A percentile compares a stretch with the other conserved stretches of the same genome.
phyloP scores from a whole-genome alignment of 2,888 invertebrate species.

The Drosophila fungiperda region DNA sequence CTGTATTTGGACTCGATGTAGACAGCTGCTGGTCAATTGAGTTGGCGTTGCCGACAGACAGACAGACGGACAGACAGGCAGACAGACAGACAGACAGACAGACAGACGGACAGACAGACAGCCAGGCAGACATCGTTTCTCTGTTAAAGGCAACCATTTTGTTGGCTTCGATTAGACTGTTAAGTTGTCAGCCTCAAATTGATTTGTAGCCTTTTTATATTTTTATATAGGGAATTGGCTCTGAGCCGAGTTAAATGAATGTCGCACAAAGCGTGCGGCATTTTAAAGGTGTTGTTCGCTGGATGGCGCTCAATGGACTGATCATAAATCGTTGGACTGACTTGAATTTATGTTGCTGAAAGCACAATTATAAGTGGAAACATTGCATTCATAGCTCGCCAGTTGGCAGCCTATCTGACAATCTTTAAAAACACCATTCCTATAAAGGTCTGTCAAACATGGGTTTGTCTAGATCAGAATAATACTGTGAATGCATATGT shows the following conservation, averaged over 20 bases:
- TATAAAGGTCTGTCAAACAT: background rate
- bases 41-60: slow-evolving; percentile 58
- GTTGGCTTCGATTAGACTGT: slow-evolving; percentile 81
- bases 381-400: background rate
- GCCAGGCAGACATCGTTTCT: slow-evolving; percentile 8
- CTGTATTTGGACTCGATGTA: slow-evolving; percentile 73
- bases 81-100: background rate
- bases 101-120: background rate
- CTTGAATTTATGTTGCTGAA: slow-evolving; percentile 11
- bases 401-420: background rate
- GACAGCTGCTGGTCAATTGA: slow-evolving; percentile 80
- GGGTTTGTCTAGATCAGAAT: background rate
- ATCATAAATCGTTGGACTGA: slow-evolving; percentile 62
- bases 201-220: slow-evolving; percentile 74
- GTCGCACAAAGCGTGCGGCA: slow-evolving; percentile 56
- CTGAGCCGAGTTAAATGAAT: slow-evolving; percentile 49
- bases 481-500: background rate
- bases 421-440: background rate
- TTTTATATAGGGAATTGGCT: slow-evolving; percentile 30
- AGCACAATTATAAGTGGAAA: slow-evolving; percentile 10
- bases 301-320: slow-evolving; percentile 33
- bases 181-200: slow-evolving; percentile 82
- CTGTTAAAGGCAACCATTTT: slow-evolving; percentile 74
- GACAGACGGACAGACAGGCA: background rate
- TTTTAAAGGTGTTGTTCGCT: slow-evolving; percentile 52